Conservation (phyloP, 35 echinoderm and acorn worm species). For the Strongylocentrotus purpuratus region DNA sequence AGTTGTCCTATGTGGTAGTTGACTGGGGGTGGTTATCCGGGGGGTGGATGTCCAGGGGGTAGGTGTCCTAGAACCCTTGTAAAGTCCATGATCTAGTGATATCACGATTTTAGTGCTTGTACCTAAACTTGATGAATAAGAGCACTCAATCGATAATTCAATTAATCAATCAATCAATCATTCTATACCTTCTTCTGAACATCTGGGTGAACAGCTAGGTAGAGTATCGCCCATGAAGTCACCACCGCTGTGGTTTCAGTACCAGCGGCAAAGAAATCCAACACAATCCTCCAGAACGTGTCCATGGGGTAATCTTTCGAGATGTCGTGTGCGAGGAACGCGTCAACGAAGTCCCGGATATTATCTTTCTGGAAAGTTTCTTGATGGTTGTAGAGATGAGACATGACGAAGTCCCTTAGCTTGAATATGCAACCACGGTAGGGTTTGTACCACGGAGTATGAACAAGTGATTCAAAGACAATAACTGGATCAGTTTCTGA, state of each 20-base stretch:
- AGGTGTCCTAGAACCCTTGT: no score
- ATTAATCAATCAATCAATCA: no score
- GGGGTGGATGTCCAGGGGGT: no score
- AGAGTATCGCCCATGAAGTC: neutral
- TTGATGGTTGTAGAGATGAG: neutral
- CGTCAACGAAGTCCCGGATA: slow-evolving; percentile 29
- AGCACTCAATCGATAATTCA: no score
- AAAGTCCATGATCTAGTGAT: no score
- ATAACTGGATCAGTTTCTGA: neutral
- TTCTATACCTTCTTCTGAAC: slow-evolving; percentile 6
- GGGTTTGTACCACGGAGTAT: neutral
- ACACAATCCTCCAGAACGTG: neutral
- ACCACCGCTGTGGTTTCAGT: neutral
- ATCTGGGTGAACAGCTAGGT: neutral
- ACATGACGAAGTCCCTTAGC: neutral
- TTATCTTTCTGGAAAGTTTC: neutral
- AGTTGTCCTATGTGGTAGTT: no score
- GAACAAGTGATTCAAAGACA: neutral
- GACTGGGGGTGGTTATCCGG: no score
- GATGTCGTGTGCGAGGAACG: neutral
- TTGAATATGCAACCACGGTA: no score
- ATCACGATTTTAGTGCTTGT: no score
- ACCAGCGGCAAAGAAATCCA: slow-evolving; percentile 24
- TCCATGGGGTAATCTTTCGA: neutral
- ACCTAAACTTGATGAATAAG: no score